Evolutionary conservation across 2,888 invertebrate genomes (phyloP).

Genomic region (Dascillus cervinus): DNA sequence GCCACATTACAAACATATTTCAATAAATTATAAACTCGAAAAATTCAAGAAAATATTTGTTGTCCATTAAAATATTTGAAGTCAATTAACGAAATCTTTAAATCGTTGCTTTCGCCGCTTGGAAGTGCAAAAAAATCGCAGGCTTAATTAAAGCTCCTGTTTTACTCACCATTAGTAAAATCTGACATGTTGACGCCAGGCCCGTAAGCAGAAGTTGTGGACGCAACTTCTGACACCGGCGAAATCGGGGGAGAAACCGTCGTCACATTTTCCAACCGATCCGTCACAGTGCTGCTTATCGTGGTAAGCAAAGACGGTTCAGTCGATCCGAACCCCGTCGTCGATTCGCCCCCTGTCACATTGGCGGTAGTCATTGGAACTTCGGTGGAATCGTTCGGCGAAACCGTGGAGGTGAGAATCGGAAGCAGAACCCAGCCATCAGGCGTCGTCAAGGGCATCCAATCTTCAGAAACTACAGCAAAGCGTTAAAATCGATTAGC

Average conservation of each 20-base stretch:
- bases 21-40: too few species aligned
- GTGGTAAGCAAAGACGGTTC: background rate
- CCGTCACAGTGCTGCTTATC: background rate
- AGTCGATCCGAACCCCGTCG: background rate
- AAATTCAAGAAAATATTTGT: too few species aligned
- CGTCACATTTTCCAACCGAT: background rate
- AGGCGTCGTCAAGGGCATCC: slow-evolving; percentile 58
- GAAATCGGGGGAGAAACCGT: background rate
- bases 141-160: background rate
- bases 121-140: too few species aligned
- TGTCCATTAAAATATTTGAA: too few species aligned
- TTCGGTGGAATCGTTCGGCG: too few species aligned
- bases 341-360: background rate
- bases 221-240: slow-evolving; percentile 3
- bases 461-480: too few species aligned
- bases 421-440: slow-evolving; percentile 58
- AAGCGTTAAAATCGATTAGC: too few species aligned
- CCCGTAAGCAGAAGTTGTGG: background rate
- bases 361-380: background rate
- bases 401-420: slow-evolving; percentile 26
- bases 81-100: too few species aligned
- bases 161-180: slow-evolving; percentile 35
- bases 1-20: too few species aligned
- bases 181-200: slow-evolving; percentile 37
- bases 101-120: too few species aligned